Percentiles rank a stretch among this genome's conserved stretches.
These are phyloP conservation scores for Cheilosia vulpina DNA, from an alignment of 2,888 invertebrate genomes.

Conservation along the genomic window DNA sequence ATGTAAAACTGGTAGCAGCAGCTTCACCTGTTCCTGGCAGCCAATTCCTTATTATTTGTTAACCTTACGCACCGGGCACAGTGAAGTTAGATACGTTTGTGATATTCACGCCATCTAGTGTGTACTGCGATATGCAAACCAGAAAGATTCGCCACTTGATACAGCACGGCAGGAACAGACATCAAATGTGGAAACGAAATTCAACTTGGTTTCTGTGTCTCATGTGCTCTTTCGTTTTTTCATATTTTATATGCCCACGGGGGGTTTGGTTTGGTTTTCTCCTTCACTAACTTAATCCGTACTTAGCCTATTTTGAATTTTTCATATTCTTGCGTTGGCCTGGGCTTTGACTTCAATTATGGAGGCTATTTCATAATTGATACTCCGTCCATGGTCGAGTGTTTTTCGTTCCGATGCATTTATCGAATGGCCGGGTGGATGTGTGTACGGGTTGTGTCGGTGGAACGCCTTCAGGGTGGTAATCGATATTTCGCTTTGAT, in stretches of 20 bases:
- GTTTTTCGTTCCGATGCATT: conserved; percentile 30
- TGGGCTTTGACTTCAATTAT: conserved; percentile 10
- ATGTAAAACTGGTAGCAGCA: conserved; percentile 55
- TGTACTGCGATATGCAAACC: conserved; percentile 48
- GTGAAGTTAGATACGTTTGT: conserved; percentile 6
- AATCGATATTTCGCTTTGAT: conserved; percentile 57
- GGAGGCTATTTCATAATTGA: conserved; percentile 54
- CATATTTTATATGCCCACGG: conserved; percentile 32
- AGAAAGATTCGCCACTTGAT: conserved; percentile 38
- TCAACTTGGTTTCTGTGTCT: conserved; percentile 3
- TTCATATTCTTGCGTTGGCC: conserved; percentile 19
- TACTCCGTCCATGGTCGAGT: conserved; percentile 38
- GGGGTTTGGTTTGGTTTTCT: background rate
- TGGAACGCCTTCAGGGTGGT: conserved; percentile 56
- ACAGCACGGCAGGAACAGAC: conserved; percentile 5
- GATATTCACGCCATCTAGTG: conserved; percentile 55
- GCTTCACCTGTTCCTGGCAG: conserved; percentile 62
- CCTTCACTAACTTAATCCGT: conserved; percentile 49
- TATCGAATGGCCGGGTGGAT: conserved; percentile 13
- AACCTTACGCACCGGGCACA: conserved; percentile 45
- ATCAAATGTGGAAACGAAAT: background rate
- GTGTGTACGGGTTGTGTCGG: background rate
- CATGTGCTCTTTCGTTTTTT: background rate
- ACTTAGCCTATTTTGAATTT: conserved; percentile 65
- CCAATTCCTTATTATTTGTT: conserved; percentile 52